Conservation (phyloP, 2,797 vertebrate genomes). For the Myotis vivesi region DNA sequence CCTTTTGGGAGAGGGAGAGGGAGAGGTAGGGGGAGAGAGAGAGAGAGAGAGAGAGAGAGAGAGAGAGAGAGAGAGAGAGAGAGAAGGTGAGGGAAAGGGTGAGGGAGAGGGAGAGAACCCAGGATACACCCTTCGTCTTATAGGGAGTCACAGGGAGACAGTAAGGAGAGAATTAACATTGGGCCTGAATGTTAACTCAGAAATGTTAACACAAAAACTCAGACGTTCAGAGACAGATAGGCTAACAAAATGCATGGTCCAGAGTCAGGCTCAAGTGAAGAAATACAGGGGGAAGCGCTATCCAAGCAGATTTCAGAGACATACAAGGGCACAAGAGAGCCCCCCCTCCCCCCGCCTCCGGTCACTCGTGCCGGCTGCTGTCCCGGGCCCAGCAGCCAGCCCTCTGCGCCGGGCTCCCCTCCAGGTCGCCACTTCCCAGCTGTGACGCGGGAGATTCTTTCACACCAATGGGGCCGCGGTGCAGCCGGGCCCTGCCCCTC, state of each 20-base stretch:
- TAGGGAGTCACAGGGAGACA: background rate
- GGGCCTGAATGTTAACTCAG: background rate
- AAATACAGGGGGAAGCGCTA: background rate
- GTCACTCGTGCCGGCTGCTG: background rate
- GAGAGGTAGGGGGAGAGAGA: too few relatives aligned
- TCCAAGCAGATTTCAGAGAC: background rate
- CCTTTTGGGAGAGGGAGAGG: too few relatives aligned
- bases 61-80: accelerated
- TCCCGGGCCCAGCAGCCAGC: background rate
- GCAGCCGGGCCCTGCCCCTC: constrained; percentile 47
- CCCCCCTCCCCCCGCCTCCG: background rate
- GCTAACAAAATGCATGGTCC: background rate
- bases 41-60: too few relatives aligned
- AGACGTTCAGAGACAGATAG: accelerated
- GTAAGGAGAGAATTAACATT: accelerated
- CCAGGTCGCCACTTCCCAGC: constrained; percentile 26
- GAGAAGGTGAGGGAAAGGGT: too few relatives aligned
- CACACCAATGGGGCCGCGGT: constrained; percentile 61
- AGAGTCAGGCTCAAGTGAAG: background rate
- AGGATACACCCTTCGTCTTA: background rate
- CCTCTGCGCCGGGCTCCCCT: background rate
- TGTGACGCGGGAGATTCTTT: background rate
- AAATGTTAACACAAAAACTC: background rate
- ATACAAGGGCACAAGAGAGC: accelerated
- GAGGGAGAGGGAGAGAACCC: background rate